Percentiles rank a stretch among this genome's conserved stretches.
Conservation (phyloP, 2,888 invertebrate genomes). For the Mantis religiosa region DNA sequence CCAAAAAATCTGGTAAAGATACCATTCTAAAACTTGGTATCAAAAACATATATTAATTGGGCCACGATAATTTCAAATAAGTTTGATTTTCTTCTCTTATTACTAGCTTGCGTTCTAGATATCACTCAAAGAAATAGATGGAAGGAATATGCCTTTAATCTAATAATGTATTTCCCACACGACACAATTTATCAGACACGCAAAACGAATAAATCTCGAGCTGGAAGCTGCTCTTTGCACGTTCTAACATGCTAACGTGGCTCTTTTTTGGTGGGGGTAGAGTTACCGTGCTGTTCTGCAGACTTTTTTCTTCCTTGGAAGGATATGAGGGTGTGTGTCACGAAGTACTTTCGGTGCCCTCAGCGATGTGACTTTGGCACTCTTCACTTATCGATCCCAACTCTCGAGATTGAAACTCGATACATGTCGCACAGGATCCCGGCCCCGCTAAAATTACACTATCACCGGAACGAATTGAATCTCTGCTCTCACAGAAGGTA, state of each 20-base stretch:
- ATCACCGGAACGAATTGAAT: neutral
- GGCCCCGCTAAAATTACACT: neutral
- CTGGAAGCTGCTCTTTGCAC: neutral
- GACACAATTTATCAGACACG: neutral
- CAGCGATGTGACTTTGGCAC: neutral
- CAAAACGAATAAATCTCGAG: neutral
- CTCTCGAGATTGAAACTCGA: neutral
- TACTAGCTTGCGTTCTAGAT: too few relatives aligned
- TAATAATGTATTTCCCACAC: neutral
- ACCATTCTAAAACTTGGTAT: too few relatives aligned
- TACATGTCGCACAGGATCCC: neutral
- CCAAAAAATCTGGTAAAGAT: too few relatives aligned
- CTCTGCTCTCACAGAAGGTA: neutral
- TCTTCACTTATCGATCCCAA: neutral
- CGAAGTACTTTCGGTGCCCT: neutral
- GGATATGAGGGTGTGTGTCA: neutral
- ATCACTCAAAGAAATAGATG: too few relatives aligned
- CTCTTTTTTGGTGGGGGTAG: neutral
- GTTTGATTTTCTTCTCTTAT: too few relatives aligned
- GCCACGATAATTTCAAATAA: too few relatives aligned
- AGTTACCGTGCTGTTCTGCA: neutral
- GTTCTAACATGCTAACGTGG: neutral
- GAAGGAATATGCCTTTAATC: too few relatives aligned
- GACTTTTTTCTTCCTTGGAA: neutral
- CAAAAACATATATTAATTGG: too few relatives aligned